A percentile compares a stretch with the other conserved stretches of the same genome.
Conservation (phyloP, 2,888 invertebrate genomes). For the Graphium colonna region DNA sequence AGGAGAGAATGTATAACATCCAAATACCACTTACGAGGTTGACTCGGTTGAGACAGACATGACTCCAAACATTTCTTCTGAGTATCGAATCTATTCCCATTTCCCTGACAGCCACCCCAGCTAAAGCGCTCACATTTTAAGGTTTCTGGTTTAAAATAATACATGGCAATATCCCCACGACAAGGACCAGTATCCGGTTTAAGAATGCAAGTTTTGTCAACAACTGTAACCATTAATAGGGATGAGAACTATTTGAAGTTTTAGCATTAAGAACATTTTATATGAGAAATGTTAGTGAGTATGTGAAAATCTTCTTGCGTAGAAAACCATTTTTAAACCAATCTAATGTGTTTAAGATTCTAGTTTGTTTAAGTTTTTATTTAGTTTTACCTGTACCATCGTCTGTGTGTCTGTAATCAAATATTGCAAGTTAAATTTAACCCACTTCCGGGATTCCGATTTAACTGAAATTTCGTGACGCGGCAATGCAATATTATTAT, state of each 20-base stretch:
- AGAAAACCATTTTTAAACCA: not conserved
- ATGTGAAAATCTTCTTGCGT: slow-evolving; percentile 11
- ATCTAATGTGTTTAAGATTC: not conserved
- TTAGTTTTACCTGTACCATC: too few species aligned
- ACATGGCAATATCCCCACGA: slow-evolving; percentile 53
- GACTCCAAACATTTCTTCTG: slow-evolving; percentile 35
- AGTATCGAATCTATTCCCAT: slow-evolving; percentile 59
- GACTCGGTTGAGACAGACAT: slow-evolving; percentile 41
- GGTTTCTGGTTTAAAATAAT: slow-evolving; percentile 38
- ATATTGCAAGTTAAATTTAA: too few species aligned
- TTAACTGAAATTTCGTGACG: not conserved
- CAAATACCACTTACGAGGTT: slow-evolving; percentile 39
- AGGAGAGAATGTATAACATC: too few species aligned
- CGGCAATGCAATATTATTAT: too few species aligned
- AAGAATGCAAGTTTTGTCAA: slow-evolving; percentile 49
- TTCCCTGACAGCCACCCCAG: slow-evolving; percentile 72
- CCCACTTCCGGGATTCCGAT: too few species aligned
- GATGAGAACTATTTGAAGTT: not conserved
- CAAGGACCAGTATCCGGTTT: slow-evolving; percentile 59
- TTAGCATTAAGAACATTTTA: not conserved
- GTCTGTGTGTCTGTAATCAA: too few species aligned
- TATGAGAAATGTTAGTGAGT: not conserved
- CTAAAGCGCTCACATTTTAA: slow-evolving; percentile 42
- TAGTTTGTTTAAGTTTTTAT: not conserved
- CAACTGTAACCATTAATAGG: slow-evolving; percentile 41